Conservation (phyloP, 1,140 invertebrate species). For the Galleria mellonella region DNA sequence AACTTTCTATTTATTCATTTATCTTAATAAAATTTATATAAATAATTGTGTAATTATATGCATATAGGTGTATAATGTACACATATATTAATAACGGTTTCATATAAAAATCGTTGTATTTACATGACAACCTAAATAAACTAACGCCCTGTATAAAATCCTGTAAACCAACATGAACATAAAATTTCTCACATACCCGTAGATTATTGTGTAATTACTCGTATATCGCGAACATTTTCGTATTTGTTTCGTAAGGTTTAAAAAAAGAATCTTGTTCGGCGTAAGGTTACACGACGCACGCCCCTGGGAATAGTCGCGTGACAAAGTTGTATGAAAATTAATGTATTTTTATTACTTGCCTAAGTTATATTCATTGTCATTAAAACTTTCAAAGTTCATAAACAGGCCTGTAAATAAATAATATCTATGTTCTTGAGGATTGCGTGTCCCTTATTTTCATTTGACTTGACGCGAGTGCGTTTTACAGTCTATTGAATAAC, state of each 20-base stretch:
- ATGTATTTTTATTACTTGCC: conserved; percentile 44
- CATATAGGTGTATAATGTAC: no score
- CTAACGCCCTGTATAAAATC: no score
- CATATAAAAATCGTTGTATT: no score
- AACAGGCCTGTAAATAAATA: conserved; percentile 48
- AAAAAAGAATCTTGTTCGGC: no score
- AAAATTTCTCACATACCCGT: neutral
- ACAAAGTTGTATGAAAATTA: conserved; percentile 46
- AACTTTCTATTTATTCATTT: no score
- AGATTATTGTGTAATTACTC: conserved; percentile 1
- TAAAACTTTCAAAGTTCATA: conserved; percentile 55
- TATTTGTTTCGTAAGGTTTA: no score
- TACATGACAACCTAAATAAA: no score
- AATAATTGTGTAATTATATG: no score
- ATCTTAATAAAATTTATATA: no score
- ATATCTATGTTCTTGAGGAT: conserved; percentile 28
- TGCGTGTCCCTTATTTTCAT: conserved; percentile 22
- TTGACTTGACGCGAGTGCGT: conserved; percentile 11
- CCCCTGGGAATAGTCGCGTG: conserved; percentile 30
- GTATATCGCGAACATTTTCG: neutral
- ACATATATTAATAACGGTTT: no score
- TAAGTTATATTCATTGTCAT: conserved; percentile 52
- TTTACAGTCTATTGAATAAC: conserved; percentile 14
- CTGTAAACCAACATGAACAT: no score
- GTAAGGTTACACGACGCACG: neutral